phyloP scores from a whole-genome alignment of 2,888 invertebrate species.

The Lepidocyrtoides sp. region DNA sequence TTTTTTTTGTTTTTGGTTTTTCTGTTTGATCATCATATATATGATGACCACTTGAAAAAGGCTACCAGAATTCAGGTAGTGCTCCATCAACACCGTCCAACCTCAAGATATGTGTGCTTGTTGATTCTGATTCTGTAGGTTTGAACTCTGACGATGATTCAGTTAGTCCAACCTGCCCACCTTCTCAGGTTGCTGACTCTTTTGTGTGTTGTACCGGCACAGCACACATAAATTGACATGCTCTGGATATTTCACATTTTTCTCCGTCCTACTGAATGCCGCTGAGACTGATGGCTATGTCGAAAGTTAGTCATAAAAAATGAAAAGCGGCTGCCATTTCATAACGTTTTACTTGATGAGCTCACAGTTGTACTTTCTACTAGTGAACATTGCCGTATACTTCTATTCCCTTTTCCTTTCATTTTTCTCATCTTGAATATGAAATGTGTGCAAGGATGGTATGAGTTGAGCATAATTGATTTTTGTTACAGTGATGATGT shows the following conservation, averaged over 20 bases:
- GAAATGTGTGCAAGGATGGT: background rate
- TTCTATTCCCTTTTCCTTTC: too few species aligned
- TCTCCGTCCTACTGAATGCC: constrained; percentile 14
- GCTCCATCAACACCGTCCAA: background rate
- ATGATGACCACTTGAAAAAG: constrained; percentile 20
- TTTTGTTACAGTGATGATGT: background rate
- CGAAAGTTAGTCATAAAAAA: constrained; percentile 19
- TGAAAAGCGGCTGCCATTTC: constrained; percentile 22
- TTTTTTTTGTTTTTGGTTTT: background rate
- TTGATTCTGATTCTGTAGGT: background rate
- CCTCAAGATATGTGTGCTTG: background rate
- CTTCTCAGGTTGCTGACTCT: background rate
- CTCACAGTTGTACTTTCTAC: constrained; percentile 5
- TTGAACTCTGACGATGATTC: background rate
- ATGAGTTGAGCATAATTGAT: constrained; percentile 4
- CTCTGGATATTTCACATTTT: constrained; percentile 77
- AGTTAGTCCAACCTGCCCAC: constrained; percentile 1
- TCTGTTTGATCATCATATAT: background rate
- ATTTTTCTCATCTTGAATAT: too few species aligned
- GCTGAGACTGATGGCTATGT: constrained; percentile 5
- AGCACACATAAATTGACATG: constrained; percentile 16
- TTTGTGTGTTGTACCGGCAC: background rate
- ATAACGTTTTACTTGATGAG: constrained; percentile 44
- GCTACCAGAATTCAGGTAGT: constrained; percentile 45
- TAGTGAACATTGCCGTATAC: background rate